phyloP scores from a whole-genome alignment of 2,888 invertebrate species.

The Bellardia pandia region DNA sequence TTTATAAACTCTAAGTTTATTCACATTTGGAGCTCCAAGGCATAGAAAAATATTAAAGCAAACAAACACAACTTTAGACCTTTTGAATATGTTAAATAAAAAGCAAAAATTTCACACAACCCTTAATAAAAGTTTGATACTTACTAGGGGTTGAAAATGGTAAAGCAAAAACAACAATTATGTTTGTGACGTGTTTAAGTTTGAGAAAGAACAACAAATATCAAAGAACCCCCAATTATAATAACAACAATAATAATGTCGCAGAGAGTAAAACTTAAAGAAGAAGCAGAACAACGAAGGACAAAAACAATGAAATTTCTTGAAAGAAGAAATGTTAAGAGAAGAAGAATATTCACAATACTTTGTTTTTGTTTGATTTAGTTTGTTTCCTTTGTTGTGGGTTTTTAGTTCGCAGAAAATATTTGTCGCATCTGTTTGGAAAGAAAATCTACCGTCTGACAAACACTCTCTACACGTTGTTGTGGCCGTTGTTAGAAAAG shows the following conservation, averaged over 20 bases:
- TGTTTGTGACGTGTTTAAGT: not conserved
- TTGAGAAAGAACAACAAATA: not conserved
- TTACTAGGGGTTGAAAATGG: conserved; percentile 48
- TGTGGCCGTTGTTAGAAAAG: conserved; percentile 24
- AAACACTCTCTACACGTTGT: not conserved
- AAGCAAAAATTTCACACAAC: conserved; percentile 43
- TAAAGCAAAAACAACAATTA: conserved; percentile 1
- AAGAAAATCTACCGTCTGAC: conserved; percentile 34
- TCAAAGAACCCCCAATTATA: conserved; percentile 38
- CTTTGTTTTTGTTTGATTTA: conserved; percentile 7
- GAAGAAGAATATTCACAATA: conserved; percentile 10
- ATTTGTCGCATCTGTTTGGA: conserved; percentile 61
- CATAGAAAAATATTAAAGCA: too few relatives aligned
- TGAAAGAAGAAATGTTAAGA: not conserved
- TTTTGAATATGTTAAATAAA: conserved; percentile 10
- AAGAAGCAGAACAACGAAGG: conserved; percentile 46
- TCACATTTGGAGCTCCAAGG: conserved; percentile 42
- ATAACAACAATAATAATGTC: conserved; percentile 2
- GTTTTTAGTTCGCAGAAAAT: conserved; percentile 63
- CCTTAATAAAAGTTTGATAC: conserved; percentile 40
- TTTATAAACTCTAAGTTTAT: conserved; percentile 42
- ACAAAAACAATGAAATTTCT: conserved; percentile 27
- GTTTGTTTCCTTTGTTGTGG: conserved; percentile 14
- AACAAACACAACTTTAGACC: conserved; percentile 15
- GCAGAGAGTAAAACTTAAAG: conserved; percentile 26